Evolutionary conservation across 37 sponge, comb jelly and placozoan species (phyloP).

Genomic region (Ephydatia muelleri): DNA sequence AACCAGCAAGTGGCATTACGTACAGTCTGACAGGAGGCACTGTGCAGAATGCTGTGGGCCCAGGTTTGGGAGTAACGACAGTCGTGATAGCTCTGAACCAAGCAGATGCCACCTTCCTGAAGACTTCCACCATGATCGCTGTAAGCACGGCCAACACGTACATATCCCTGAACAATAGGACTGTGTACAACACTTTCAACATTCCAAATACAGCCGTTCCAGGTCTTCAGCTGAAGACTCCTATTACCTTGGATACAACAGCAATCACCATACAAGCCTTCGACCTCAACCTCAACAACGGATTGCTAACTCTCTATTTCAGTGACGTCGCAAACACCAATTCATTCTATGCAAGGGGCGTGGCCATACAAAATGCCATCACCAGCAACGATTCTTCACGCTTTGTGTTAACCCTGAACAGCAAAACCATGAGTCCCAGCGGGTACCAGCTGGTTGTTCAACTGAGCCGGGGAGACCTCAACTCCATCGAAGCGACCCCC

Average conservation of each 20-base stretch:
- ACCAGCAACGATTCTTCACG: constrained; percentile 9
- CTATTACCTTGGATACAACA: constrained; percentile 39
- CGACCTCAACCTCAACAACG: constrained; percentile 66
- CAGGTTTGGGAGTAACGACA: constrained; percentile 38
- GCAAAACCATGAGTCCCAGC: constrained; percentile 38
- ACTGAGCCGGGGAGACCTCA: constrained; percentile 66
- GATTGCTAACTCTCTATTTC: constrained; percentile 64
- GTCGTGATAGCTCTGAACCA: constrained; percentile 55
- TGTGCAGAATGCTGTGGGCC: constrained; percentile 25
- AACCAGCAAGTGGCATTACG: constrained; percentile 6
- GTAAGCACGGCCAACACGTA: constrained; percentile 38
- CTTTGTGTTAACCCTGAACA: constrained; percentile 39
- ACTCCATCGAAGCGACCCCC: constrained; percentile 54
- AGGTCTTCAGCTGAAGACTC: constrained; percentile 14
- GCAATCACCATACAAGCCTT: constrained; percentile 34
- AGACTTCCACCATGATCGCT: constrained; percentile 54
- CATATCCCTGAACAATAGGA: constrained; percentile 42
- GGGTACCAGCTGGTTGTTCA: constrained; percentile 55
- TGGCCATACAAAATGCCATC: constrained; percentile 54
- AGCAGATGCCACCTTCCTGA: constrained; percentile 59
- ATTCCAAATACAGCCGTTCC: constrained; percentile 36
- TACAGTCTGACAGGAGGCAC: constrained; percentile 80
- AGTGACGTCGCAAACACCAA: constrained; percentile 64
- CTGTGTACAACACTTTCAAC: constrained; percentile 61
- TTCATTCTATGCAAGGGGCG: constrained; percentile 58